Evolutionary conservation across 2,113 vertebrate genomes (phyloP), one percentile per base, ranked within the genome.

Genomic region (Struthio camelus): DNA sequence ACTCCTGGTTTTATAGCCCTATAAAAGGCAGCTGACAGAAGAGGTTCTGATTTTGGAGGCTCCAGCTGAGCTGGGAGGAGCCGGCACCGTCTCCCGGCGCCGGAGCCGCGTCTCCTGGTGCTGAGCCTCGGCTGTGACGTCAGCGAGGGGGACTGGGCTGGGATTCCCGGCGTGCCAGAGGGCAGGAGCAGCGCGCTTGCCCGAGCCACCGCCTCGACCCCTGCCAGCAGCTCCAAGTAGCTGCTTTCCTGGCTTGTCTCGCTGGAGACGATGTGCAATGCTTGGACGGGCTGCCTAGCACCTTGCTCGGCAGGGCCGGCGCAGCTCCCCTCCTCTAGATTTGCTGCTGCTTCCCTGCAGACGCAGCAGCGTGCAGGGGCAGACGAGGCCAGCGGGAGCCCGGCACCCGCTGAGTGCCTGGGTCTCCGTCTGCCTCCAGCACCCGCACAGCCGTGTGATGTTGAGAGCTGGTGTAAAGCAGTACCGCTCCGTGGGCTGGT

Each of bases 21-120:
- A 91, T 96, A 96, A 98, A 98, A 96, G 93, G 97, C 97, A 97
- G 96, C 97, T 97, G 97, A 95, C 96, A 96, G 96, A 95, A 97
- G 96, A 96, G 73, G 96, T 96, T 96, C 94, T 93, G 75, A 94
- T 96, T 95, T 94, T 54, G 97, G 95, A 98, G 97, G 95, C 92
- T 97, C 96, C 97, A 94, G 14, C 67, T 16, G 88, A 91, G 78
- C 40, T 38, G 93, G 97, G 97, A 69, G 80, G 96, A 94, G 94
- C 83, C 0, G 18, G 70, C 85, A 75, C 61, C 4, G 12, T 75
- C 50, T 65, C 85, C 87, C 30, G 90, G 95, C 53, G 70, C 87
- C 59, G 62, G 83, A 81, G 94, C 88, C 1, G 56, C 0, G 65
- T 93, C 85, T 91, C 84, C 82, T 64, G 90, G 70, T 84, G 80